These are phyloP conservation scores for Halcyon malimbica DNA, from an alignment of 2,113 vertebrate species.

Conservation along the genomic window DNA sequence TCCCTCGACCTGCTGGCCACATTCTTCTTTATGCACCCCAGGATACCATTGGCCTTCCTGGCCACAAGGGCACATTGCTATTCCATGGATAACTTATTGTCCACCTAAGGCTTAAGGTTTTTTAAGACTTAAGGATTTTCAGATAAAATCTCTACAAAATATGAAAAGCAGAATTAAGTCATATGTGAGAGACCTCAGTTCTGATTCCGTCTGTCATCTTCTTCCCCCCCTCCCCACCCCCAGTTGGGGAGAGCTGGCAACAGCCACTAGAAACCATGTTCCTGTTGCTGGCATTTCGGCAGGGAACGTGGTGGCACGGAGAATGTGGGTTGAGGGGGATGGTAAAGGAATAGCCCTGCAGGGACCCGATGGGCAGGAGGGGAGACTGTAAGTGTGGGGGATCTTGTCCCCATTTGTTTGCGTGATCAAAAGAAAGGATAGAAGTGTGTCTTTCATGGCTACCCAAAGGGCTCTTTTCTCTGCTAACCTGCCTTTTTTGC, in stretches of 20 bases:
- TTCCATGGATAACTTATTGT: no score
- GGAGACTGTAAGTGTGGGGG: background rate
- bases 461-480: background rate
- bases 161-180: background rate
- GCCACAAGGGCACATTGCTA: no score
- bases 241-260: background rate
- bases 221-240: background rate
- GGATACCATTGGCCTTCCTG: no score
- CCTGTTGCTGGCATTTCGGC: background rate
- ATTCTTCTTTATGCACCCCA: no score
- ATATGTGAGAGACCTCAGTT: background rate
- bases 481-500: background rate
- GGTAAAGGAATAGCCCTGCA: background rate
- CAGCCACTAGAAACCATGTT: background rate
- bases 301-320: rapidly evolving
- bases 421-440: background rate
- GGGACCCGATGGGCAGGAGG: background rate
- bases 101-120: no score
- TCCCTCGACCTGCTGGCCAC: no score
- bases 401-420: background rate
- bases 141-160: background rate
- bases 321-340: background rate
- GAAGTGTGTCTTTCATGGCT: background rate
- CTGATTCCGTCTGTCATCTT: background rate
- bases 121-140: background rate